Evolutionary conservation across 2,888 invertebrate species (phyloP), one percentile per base, ranked within the genome.

Genomic region (Torymus aiolomorphi): DNA sequence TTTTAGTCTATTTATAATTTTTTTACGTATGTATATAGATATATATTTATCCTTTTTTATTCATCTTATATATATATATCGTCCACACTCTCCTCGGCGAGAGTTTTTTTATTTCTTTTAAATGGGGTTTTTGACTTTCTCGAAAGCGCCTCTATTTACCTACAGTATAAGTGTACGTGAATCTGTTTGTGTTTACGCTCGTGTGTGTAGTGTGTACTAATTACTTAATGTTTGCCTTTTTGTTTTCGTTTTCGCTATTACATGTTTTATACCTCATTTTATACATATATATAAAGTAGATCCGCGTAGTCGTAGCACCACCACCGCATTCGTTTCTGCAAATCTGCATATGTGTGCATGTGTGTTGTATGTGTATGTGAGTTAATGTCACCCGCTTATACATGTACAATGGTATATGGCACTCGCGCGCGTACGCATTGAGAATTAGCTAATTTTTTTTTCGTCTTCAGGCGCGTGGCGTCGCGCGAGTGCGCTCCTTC

Each of bases 391-490:
- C 75, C 72, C 75, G 78, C 62, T 20, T 76, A 31, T 71, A 71
- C 74, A 70, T 65, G 69, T 76, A 71, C 1, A 42, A 42, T 42
- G 42, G 42, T 42, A 73, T 78, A 69, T 72, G 76, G 81, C 74
- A 78, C 83, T 84, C 83, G 80, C 83, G 62, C 69, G 81, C 79
- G 69, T 80, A 78, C 81, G 82, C 78, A 81, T 83, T 13, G n/a
- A 61, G 51, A 56, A 77, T 80, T 71, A 65, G 61, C 75, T 78
- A 65, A 20, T 59, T 51, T 78, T 74, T n/a, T 59, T 75, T 76
- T 71, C 20, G 57, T 73, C 16, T 18, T 65, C 61, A 20, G 20
- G 42, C 42, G 42, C 42, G 42, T 42, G 5, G 8, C 42, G 8
- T 42, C 54, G 42, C 70, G 74, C 56, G 69, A 80, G 80, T 77